Evolutionary conservation across 2,113 vertebrate species (phyloP), one percentile per base, ranked within the genome.

Genomic region (Sciurus niger): DNA sequence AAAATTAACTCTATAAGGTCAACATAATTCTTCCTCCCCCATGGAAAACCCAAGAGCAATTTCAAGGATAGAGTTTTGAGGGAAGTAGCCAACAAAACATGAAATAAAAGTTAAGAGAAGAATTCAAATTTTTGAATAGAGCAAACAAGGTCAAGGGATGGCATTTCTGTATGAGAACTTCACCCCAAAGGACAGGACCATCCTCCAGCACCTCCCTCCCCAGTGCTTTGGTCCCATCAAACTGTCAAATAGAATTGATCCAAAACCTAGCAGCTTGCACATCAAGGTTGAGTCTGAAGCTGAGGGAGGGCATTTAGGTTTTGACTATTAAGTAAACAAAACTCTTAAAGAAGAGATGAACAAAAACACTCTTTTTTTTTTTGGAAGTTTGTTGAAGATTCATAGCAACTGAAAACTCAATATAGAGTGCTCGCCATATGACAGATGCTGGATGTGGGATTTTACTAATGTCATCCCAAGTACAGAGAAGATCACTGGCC

Each of bases 1-100:
- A 96, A 95, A 97, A 96, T 84, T 73, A 84, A 94, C 2, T 95
- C 78, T 94, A 9, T 89, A 73, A 89, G 46, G 89, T 73, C 78
- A 95, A 34, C 30, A 80, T 48, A 60, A 79, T 93, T 92, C 32
- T 2, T 90, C n/a, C n/a, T 91, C 16, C 51, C 43, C 9, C 10
- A 12, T 55, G 84, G 76, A 93, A 94, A 86, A 80, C 74, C 37
- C 84, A 48, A 92, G 32, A 84, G 79, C 37, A 84, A 87, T 91
- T 95, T 70, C 76, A 70, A 93, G 93, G 37, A 85, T 17, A 34
- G 24, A 77, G 4, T 25, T 76, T 89, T 60, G 32, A 93, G 87
- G 28, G 20, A 6, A 72, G 37, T 32, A 95, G 65, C 34, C 37
- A 76, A 18, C 0, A 74, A 51, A 37, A 87, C 18, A 73, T 77